Evolutionary conservation across 2,797 vertebrate species (phyloP).

Genomic region (Pseudomugil gertrudae): DNA sequence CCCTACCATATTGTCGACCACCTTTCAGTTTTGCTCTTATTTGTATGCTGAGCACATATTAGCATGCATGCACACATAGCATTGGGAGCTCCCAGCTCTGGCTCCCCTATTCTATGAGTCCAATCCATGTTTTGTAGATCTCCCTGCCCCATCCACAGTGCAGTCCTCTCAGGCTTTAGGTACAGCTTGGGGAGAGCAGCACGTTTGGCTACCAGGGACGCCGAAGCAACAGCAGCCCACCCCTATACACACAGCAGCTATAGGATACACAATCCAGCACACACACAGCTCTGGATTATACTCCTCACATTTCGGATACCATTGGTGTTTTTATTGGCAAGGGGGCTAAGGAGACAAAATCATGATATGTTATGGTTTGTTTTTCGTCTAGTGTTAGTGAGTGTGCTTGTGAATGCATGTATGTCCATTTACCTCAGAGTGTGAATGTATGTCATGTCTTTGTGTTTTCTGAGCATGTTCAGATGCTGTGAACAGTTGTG

Average conservation of each 20-base stretch:
- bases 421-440: slow-evolving; percentile 36
- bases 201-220: slow-evolving; percentile 83
- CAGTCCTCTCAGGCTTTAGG: slow-evolving; percentile 84
- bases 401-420: slow-evolving; percentile 49
- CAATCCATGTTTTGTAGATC: slow-evolving; percentile 71
- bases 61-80: slow-evolving; percentile 38
- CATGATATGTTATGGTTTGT: slow-evolving; percentile 82
- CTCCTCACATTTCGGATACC: slow-evolving; percentile 53
- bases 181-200: slow-evolving; percentile 85
- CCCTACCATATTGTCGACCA: slow-evolving; percentile 12
- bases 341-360: slow-evolving; percentile 68
- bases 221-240: slow-evolving; percentile 75
- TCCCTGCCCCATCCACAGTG: slow-evolving; percentile 78
- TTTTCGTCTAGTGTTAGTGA: slow-evolving; percentile 67
- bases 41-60: slow-evolving; percentile 57
- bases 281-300: slow-evolving; percentile 56
- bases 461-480: slow-evolving; percentile 57
- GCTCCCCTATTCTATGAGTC: slow-evolving; percentile 47
- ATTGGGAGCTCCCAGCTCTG: slow-evolving; percentile 46
- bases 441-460: slow-evolving; percentile 32
- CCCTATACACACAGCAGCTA: slow-evolving; percentile 73
- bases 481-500: slow-evolving; percentile 46
- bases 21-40: slow-evolving; percentile 32
- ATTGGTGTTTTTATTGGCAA: slow-evolving; percentile 69
- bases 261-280: slow-evolving; percentile 59